phyloP scores from a whole-genome alignment of 2,113 vertebrate genomes.

The Xiphias gladius region DNA sequence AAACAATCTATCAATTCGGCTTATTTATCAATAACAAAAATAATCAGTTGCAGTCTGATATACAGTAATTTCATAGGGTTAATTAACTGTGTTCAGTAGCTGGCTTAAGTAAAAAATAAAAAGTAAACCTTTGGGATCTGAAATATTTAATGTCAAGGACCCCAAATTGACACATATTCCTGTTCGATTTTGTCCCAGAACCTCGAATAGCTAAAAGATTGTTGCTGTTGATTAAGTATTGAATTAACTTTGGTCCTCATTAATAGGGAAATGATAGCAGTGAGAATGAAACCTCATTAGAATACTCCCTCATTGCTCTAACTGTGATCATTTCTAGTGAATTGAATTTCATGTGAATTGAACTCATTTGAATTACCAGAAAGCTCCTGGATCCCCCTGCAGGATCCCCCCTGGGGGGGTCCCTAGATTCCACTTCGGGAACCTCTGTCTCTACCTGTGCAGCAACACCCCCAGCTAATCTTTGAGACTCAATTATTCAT shows the following conservation, averaged over 20 bases:
- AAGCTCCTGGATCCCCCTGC: constrained; percentile 13
- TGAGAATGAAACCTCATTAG: constrained; percentile 5
- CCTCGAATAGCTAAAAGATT: too few species aligned
- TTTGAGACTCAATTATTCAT: constrained; percentile 55
- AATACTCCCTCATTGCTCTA: neutral
- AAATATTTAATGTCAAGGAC: neutral
- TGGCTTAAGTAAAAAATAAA: neutral
- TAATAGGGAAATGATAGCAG: neutral
- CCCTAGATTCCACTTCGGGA: constrained; percentile 21
- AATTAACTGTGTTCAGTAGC: neutral
- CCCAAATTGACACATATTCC: neutral
- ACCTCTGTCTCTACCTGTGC: constrained; percentile 24
- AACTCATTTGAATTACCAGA: constrained; percentile 13
- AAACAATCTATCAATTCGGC: neutral
- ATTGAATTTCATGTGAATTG: neutral
- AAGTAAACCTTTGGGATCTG: neutral
- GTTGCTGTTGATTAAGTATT: neutral
- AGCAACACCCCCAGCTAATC: constrained; percentile 11
- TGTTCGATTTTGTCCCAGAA: neutral
- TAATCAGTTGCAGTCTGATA: neutral
- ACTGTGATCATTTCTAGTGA: constrained; percentile 8
- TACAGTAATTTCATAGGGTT: neutral
- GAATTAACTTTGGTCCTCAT: constrained; percentile 12
- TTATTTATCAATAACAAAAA: neutral
- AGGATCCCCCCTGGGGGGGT: constrained; percentile 15